Base-by-base conservation (phyloP, 35 echinoderm and acorn worm species). In the Apostichopus japonicus region DNA sequence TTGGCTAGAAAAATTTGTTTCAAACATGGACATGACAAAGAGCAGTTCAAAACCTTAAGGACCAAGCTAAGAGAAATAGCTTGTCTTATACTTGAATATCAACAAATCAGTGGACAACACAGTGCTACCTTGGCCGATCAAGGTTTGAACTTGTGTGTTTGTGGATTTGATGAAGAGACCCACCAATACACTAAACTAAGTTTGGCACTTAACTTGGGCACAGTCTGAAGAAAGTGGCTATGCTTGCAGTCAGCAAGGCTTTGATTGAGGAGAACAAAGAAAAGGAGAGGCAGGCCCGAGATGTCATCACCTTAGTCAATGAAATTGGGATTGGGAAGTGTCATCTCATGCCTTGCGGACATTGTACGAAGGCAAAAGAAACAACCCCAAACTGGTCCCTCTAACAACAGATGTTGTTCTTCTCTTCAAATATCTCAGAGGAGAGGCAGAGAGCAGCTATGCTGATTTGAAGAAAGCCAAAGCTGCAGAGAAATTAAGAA, bases 371-470 rank as follows among this genome's bases (percentile, higher is more conserved):
- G 82, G 23, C 54, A 93, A 98, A 91, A 15, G 96, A 86, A 97
- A 97, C 54, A 97, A 97, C 14, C 96, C 96, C 14, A 95, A 97
- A 88, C 57, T 95, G 13, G 91, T 97, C 58, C 96, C 96, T 19
- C 62, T 93, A 24, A 94, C 93, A 53, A 75, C 92, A 33, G 94
- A 97, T 88, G 87, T 97, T 54, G 93, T 93, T 59, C 88, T 76
- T 14, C 91, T 97, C 9, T 88, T 87, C 0, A 91, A 89, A 24
- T 61, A 90, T 15, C 53, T 94, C 15, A 77, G 65, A 22, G 16
- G 56, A 79, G 52, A 90, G 19, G 25, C 67, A 17, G 55, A 72
- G 17, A 75, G 13, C 8, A 88, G 23, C 25, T 19, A 10, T 5
- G 8, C 14, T 14, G 16, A 88, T 6, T 88, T 87, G 19, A 57